phyloP scores from a whole-genome alignment of 2,113 vertebrate species.

The Miniopterus natalensis region DNA sequence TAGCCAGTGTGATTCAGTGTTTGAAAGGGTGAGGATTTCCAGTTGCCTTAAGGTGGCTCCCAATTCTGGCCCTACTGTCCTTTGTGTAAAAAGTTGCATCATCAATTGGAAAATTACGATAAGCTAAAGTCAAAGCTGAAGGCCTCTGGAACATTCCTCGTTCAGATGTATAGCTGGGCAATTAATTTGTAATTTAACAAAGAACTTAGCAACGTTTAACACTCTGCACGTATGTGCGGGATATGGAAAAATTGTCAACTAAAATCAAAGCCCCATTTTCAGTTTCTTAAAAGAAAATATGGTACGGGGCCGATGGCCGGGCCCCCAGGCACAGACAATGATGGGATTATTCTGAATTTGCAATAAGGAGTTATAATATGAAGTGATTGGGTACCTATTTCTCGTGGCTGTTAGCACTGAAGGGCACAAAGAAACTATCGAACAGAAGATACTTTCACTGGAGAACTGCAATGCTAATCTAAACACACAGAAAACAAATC shows the following conservation, averaged over 20 bases:
- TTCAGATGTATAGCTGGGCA: background rate
- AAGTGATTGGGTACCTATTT: background rate
- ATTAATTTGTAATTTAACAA: background rate
- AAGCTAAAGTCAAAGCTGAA: conserved; percentile 30
- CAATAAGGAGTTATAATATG: background rate
- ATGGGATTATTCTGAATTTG: background rate
- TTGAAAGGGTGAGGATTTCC: conserved; percentile 49
- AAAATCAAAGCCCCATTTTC: conserved; percentile 18
- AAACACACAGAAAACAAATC: conserved; percentile 8
- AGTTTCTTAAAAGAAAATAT: background rate
- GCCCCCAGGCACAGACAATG: background rate
- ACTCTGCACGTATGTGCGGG: background rate
- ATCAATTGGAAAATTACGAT: background rate
- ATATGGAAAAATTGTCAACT: background rate
- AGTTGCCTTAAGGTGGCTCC: conserved; percentile 52
- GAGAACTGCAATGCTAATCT: background rate
- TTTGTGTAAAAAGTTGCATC: background rate
- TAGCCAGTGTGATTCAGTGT: background rate
- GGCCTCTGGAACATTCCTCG: background rate
- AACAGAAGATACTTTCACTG: background rate
- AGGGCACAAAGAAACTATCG: background rate
- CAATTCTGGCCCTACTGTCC: background rate
- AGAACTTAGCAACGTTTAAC: background rate
- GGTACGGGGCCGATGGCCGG: background rate
- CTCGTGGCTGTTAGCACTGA: background rate